phyloP scores from a whole-genome alignment of 2,113 vertebrate species.

The Elgaria multicarinata region DNA sequence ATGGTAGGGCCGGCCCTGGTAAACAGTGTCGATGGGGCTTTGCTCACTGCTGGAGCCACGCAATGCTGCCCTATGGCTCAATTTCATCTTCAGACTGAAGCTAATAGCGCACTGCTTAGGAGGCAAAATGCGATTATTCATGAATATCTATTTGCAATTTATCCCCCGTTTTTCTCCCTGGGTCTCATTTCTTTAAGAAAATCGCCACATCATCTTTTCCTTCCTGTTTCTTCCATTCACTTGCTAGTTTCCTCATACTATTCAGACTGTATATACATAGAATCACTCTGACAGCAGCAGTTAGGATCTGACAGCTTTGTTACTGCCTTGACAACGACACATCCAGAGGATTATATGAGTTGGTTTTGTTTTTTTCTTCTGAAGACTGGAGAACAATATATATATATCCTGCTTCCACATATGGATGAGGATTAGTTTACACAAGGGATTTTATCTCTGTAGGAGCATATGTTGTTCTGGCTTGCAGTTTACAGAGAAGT shows the following conservation, averaged over 20 bases:
- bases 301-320: neutral
- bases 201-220: neutral
- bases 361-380: neutral
- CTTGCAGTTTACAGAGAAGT: neutral
- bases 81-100: neutral
- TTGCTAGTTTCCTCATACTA: neutral
- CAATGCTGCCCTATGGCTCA: neutral
- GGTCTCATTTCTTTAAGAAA: neutral
- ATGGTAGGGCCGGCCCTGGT: too few relatives aligned
- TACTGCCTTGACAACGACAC: neutral
- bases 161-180: neutral
- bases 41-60: neutral
- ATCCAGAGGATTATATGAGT: neutral
- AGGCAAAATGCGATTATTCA: neutral
- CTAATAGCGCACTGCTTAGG: neutral
- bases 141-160: neutral
- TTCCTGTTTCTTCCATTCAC: neutral
- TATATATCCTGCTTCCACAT: conserved; percentile 7
- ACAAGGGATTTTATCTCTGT: neutral
- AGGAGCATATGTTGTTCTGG: neutral
- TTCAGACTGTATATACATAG: neutral
- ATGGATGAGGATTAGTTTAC: neutral
- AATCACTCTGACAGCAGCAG: neutral
- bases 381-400: neutral
- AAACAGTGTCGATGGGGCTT: neutral